Percentiles rank a stretch among this genome's conserved stretches.
These are phyloP conservation scores for Pocota personata DNA, from an alignment of 2,888 invertebrate genomes.

Conservation along the genomic window DNA sequence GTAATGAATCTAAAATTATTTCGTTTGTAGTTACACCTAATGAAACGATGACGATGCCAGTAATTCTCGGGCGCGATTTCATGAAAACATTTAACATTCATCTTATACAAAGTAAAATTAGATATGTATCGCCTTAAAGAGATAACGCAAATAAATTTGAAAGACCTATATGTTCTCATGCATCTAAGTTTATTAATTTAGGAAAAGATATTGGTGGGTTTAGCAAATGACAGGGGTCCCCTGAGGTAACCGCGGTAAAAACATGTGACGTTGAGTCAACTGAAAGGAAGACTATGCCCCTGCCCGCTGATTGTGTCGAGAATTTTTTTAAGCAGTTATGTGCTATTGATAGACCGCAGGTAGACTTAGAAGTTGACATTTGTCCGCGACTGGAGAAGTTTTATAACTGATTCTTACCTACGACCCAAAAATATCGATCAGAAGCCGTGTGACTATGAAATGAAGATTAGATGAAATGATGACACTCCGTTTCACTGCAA, in stretches of 20 bases:
- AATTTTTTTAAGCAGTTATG: background rate
- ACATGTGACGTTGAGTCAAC: background rate
- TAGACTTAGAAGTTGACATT: background rate
- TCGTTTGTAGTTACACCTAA: constrained; percentile 21
- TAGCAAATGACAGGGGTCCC: background rate
- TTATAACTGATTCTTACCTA: background rate
- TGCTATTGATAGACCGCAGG: background rate
- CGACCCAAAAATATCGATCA: background rate
- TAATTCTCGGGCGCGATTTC: constrained; percentile 30
- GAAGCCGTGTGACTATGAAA: constrained; percentile 9
- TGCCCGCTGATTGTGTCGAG: background rate
- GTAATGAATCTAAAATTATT: constrained; percentile 26
- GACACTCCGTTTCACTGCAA: constrained; percentile 8
- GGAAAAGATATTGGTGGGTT: background rate
- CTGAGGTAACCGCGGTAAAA: background rate
- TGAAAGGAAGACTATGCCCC: background rate
- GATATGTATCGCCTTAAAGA: background rate
- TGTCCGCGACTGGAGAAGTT: background rate
- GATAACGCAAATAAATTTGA: constrained; percentile 1
- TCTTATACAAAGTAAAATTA: background rate
- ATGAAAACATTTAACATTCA: constrained; percentile 23
- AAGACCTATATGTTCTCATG: background rate
- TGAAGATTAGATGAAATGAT: background rate
- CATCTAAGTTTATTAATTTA: background rate
- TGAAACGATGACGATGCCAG: constrained; percentile 13